These are phyloP conservation scores for Rhagophthalmus giganteus DNA, from an alignment of 2,888 invertebrate species.

Conservation along the genomic window DNA sequence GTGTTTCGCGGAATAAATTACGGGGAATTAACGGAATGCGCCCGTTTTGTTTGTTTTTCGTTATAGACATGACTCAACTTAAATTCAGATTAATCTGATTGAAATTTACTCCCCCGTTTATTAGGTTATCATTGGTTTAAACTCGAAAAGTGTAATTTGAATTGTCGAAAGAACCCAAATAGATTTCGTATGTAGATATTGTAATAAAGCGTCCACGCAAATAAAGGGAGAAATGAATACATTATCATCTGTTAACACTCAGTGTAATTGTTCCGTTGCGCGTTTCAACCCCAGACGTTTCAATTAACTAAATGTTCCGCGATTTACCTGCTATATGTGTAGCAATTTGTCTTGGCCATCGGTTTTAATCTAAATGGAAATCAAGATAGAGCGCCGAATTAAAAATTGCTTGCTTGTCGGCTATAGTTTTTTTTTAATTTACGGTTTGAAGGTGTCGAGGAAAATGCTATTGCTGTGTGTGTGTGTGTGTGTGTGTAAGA, in stretches of 20 bases:
- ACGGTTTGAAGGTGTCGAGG: conserved; percentile 1
- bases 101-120: too few relatives aligned
- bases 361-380: conserved; percentile 52
- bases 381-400: conserved; percentile 30
- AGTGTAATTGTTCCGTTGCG: conserved; percentile 56
- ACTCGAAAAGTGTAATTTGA: too few relatives aligned
- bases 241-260: conserved; percentile 59
- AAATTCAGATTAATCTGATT: too few relatives aligned
- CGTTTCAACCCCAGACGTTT: conserved; percentile 54
- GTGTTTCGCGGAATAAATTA: conserved; percentile 24
- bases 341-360: conserved; percentile 48
- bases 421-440: conserved; percentile 1
- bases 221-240: conserved; percentile 52
- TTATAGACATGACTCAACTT: background rate
- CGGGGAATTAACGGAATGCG: conserved; percentile 2
- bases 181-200: conserved; percentile 25
- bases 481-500: too few relatives aligned
- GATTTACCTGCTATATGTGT: conserved; percentile 51
- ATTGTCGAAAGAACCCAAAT: too few relatives aligned
- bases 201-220: conserved; percentile 30
- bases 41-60: background rate
- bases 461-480: too few relatives aligned
- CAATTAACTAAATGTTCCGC: conserved; percentile 59
- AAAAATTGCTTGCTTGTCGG: conserved; percentile 1
- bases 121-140: too few relatives aligned